Base-by-base conservation (phyloP, 1,140 invertebrate species). In the Drosophila pandora region DNA sequence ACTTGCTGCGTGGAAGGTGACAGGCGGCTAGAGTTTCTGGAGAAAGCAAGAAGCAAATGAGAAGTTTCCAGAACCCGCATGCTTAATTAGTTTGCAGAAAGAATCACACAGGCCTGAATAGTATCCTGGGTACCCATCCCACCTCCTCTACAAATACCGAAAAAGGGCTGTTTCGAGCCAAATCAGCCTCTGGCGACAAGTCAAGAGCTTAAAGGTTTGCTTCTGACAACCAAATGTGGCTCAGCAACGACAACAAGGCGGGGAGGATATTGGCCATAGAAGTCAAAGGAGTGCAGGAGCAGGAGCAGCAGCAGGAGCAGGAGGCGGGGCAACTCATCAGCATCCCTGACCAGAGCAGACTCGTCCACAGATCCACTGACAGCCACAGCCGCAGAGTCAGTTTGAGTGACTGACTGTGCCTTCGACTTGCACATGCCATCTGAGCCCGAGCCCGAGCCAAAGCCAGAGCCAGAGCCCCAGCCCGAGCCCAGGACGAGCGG, bases 381-480 rank as follows among this genome's bases (percentile, higher is more conserved):
- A 87, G 74, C 47, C 67, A 23, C 55, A 76, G 74, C 58, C 49
- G 54, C 72, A 68, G 64, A 68, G 64, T 25, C 60, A 59, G 63
- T 82, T 87, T 87, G 82, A 87, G 78, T 77, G 82, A 87, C 82
- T 85, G 82, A 53, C 71, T 82, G 71, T 67, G 83, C 75, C 75
- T 87, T 87, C 83, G 83, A 85, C 82, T 87, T 79, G 79, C 77
- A 73, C 74, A 74, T 76, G 68, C 47, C 28, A 69, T 57, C 50
- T 50, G 22, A 47, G 17, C 17, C 25, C 5, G 23, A 25, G 23
- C 23, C 23, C 7, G 25, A 28, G 25, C 25, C 25, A 5, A 0
- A 25, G 25, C 25, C 25, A 5, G 3, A 25, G 2, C 25, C 25
- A 5, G 3, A 25, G 2, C 25, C 25, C 1, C 25, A 25, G 25